phyloP scores from a whole-genome alignment of 2,113 vertebrate genomes.

The Chionomys nivalis region DNA sequence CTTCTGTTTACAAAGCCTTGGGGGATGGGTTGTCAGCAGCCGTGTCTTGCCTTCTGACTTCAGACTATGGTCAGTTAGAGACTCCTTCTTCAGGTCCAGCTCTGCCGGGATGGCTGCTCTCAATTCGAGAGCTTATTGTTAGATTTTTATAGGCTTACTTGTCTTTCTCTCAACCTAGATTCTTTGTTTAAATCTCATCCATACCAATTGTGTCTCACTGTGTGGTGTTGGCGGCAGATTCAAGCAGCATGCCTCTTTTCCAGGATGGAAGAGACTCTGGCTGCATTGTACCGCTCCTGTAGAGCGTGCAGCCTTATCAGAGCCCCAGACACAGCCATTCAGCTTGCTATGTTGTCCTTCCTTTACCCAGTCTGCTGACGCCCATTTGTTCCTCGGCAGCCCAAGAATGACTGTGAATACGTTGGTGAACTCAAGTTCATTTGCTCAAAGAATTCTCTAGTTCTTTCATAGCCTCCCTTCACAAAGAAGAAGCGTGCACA shows the following conservation, averaged over 20 bases:
- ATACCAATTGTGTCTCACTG: neutral
- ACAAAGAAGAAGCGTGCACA: neutral
- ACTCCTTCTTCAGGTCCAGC: neutral
- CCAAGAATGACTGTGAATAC: neutral
- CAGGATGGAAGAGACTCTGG: neutral
- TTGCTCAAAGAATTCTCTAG: neutral
- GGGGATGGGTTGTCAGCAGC: neutral
- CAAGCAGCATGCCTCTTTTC: neutral
- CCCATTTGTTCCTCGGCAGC: neutral
- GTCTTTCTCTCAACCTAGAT: neutral
- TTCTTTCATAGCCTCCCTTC: neutral
- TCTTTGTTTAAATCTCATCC: neutral
- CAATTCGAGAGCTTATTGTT: neutral
- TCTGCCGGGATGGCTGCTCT: constrained; percentile 1
- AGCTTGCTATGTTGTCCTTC: neutral
- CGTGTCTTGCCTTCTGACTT: neutral
- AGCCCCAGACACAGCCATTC: neutral
- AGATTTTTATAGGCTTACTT: neutral
- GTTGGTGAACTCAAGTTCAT: neutral
- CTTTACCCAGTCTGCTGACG: neutral
- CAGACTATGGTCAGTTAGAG: neutral
- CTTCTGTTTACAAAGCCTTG: neutral
- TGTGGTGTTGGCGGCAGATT: neutral
- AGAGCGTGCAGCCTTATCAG: neutral
- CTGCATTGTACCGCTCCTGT: neutral